phyloP scores from a whole-genome alignment of 2,113 vertebrate genomes.

The Cephalopholis sonnerati region DNA sequence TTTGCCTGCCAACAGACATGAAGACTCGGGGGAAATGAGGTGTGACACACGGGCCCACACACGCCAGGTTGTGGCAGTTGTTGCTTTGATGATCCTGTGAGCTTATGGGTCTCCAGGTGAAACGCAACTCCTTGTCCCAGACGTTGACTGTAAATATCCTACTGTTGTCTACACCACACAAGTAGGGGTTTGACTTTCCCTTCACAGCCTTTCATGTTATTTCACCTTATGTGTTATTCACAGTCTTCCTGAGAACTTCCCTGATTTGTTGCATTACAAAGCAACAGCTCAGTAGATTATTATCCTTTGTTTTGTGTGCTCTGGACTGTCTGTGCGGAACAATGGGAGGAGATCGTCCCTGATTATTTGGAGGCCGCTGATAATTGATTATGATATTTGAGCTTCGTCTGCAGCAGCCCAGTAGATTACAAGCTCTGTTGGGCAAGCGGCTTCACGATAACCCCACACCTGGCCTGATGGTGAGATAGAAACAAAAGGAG shows the following conservation, averaged over 20 bases:
- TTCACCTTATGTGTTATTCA: conserved; percentile 44
- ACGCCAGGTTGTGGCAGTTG: conserved; percentile 74
- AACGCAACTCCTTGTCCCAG: conserved; percentile 62
- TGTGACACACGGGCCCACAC: conserved; percentile 75
- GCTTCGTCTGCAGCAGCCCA: conserved; percentile 37
- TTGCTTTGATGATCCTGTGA: conserved; percentile 75
- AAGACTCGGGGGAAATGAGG: conserved; percentile 80
- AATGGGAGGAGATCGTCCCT: conserved; percentile 55
- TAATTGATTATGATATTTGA: conserved; percentile 70
- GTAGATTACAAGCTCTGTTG: conserved; percentile 56
- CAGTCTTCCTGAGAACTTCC: conserved; percentile 38
- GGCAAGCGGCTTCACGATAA: conserved; percentile 42
- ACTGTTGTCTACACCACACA: conserved; percentile 66
- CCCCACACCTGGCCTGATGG: conserved; percentile 67
- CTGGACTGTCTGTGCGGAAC: conserved; percentile 46
- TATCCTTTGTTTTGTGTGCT: conserved; percentile 55
- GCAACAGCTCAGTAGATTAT: conserved; percentile 46
- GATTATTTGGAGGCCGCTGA: conserved; percentile 55
- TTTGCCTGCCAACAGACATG: conserved; percentile 78
- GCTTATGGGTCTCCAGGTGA: conserved; percentile 73
- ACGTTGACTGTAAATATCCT: conserved; percentile 79
- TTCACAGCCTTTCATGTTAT: conserved; percentile 50
- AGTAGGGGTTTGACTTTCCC: conserved; percentile 62
- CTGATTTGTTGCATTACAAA: conserved; percentile 52
- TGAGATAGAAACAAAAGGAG: conserved; percentile 62